Evolutionary conservation across 2,888 invertebrate species (phyloP), one percentile per base, ranked within the genome.

Genomic region (Anagyrus pseudococci): DNA sequence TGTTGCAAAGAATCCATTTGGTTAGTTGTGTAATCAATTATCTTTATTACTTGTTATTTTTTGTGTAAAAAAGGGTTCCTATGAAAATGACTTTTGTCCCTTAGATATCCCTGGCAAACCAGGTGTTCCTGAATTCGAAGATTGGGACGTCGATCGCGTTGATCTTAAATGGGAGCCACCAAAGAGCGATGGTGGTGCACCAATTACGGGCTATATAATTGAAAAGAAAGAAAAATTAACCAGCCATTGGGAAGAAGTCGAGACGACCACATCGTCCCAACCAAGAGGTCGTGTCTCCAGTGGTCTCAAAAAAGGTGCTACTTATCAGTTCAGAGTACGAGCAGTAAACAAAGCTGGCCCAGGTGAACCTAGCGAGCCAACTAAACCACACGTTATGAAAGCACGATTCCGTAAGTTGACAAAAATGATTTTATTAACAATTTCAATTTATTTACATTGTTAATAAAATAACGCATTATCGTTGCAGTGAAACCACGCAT

Each of bases 321-420:
- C 91, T 15, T 97, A 97, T 82, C 96, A 97, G 83, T 98, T 98
- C 86, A 86, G 97, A n/a, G 93, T 98, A 0, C 86, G 91, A 6
- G 96, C 97, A 37, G 89, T 96, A 19, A 98, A 98, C 83, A 96
- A 96, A 82, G 97, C 96, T 7, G 97, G 98, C 1, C 90, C 91
- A 1, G 92, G 94, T 37, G 95, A 96, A 72, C 93, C 96, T 1
- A 93, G 94, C 58, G 96, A 96, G 67, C 86, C 94, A 2, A 94
- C 95, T 0, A 89, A 92, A 70, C 93, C 91, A 64, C 94, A 95
- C 71, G 83, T 92, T 49, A 93, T 94, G 25, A 96, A 96, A 83
- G 92, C 93, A 23, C 86, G 93, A 78, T 91, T 90, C 85, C 82
- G 93, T 93, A 84, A 91, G 90, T 85, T n/a, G n/a, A n/a, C n/a